phyloP scores from a whole-genome alignment of 2,113 vertebrate genomes.

The Empidonax traillii region DNA sequence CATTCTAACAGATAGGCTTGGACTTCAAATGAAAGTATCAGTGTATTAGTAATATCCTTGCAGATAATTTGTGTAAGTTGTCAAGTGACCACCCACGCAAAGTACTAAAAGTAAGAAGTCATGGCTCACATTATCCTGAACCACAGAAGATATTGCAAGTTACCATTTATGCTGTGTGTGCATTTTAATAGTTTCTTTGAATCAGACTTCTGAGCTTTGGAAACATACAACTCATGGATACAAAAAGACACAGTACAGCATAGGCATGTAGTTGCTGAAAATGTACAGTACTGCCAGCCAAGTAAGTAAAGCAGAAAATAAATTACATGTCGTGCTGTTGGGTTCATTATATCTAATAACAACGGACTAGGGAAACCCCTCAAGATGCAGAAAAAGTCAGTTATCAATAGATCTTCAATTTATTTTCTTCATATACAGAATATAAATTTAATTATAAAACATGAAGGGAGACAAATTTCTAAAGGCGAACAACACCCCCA shows the following conservation, averaged over 20 bases:
- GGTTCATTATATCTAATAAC: not conserved
- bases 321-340: not conserved
- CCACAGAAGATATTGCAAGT: not conserved
- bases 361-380: not conserved
- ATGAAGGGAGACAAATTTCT: not conserved
- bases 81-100: conserved; percentile 53
- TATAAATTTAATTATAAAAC: not conserved
- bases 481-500: not conserved
- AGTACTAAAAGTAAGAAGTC: not conserved
- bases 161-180: conserved; percentile 24
- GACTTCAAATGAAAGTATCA: conserved; percentile 42
- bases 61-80: conserved; percentile 31
- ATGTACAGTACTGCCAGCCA: not conserved
- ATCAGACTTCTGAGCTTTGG: conserved; percentile 5
- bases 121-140: not conserved
- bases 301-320: not conserved
- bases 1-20: conserved; percentile 36
- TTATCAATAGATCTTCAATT: not conserved
- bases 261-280: not conserved
- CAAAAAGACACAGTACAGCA: not conserved
- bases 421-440: not conserved
- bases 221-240: not conserved
- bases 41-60: conserved; percentile 1
- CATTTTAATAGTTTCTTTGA: conserved; percentile 25
- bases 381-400: not conserved